Evolutionary conservation across 2,113 vertebrate species (phyloP).

Genomic region (Piaya cayana): DNA sequence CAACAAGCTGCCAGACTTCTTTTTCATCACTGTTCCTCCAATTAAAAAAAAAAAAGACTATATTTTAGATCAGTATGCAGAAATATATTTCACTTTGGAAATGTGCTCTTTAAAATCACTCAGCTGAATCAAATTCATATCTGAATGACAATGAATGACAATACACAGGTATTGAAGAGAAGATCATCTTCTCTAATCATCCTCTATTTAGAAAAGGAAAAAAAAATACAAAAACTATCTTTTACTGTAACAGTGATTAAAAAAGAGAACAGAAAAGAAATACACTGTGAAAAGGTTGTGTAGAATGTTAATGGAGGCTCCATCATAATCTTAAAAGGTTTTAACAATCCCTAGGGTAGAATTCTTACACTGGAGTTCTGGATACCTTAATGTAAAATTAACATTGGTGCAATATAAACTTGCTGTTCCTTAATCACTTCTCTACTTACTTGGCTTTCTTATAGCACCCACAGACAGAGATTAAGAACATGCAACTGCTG

Average conservation of each 20-base stretch:
- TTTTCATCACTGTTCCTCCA: not conserved
- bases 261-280: not conserved
- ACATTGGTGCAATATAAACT: not conserved
- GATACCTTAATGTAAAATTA: not conserved
- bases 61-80: not conserved
- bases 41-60: not conserved
- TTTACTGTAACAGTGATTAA: not conserved
- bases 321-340: not conserved
- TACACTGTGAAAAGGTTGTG: not conserved
- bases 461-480: not conserved
- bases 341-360: not conserved
- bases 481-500: not conserved
- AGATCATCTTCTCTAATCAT: conserved; percentile 19
- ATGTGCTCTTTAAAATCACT: not conserved
- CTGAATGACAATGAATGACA: not conserved
- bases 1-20: not conserved
- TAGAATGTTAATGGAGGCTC: not conserved
- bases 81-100: not conserved
- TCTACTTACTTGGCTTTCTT: not conserved
- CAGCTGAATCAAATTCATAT: not conserved
- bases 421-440: not conserved
- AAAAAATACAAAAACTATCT: not conserved
- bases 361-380: not conserved
- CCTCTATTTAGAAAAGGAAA: not conserved
- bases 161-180: not conserved